Conservation (phyloP, 1,140 invertebrate genomes). For the Drosophila subpulchrella region DNA sequence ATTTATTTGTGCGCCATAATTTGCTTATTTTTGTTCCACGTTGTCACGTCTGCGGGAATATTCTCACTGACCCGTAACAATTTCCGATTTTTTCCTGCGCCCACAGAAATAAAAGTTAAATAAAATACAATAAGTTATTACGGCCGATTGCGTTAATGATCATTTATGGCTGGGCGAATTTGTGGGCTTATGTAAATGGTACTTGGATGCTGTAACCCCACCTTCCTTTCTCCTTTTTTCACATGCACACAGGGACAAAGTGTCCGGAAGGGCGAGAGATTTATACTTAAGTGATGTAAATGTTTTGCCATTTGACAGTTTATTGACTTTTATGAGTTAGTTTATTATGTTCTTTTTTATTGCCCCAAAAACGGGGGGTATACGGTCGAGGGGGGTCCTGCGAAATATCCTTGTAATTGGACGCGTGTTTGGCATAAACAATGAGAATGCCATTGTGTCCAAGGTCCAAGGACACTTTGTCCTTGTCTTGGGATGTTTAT, state of each 20-base stretch:
- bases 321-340: constrained; percentile 77
- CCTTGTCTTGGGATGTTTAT: constrained; percentile 26
- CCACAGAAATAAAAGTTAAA: constrained; percentile 50
- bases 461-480: neutral
- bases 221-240: neutral
- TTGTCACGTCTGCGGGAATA: constrained; percentile 66
- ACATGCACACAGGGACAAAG: constrained; percentile 16
- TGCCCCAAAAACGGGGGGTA: constrained; percentile 17
- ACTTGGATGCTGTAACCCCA: neutral
- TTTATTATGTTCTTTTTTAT: constrained; percentile 62
- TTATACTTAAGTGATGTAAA: constrained; percentile 72
- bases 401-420: constrained; percentile 52
- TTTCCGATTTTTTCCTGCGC: constrained; percentile 19
- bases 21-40: constrained; percentile 51
- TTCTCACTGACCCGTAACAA: constrained; percentile 64
- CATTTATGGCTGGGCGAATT: constrained; percentile 60
- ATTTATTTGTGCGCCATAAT: constrained; percentile 65
- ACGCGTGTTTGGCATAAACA: constrained; percentile 34
- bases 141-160: constrained; percentile 66
- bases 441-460: constrained; percentile 20
- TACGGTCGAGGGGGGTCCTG: neutral
- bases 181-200: constrained; percentile 69
- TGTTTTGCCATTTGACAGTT: constrained; percentile 72
- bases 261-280: constrained; percentile 38
- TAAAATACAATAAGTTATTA: constrained; percentile 73